phyloP scores from a whole-genome alignment of 2,113 vertebrate genomes.

The Synodontis membranacea region DNA sequence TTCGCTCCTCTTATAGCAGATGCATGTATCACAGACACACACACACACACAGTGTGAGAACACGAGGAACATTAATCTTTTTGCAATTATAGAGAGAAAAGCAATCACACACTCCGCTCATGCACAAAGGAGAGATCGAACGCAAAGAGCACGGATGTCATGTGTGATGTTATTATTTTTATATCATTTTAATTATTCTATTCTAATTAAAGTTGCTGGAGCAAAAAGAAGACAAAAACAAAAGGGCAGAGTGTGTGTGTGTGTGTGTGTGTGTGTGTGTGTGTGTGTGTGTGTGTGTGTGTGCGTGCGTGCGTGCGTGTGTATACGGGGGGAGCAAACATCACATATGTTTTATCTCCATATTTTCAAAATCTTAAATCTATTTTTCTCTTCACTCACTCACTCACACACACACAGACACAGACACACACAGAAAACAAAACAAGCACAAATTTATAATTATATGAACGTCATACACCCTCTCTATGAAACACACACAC shows the following conservation, averaged over 20 bases:
- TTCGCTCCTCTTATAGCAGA: constrained; percentile 82
- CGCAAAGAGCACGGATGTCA: background rate
- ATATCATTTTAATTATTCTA: constrained; percentile 30
- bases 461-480: background rate
- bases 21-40: constrained; percentile 84
- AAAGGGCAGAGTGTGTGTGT: background rate
- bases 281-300: background rate
- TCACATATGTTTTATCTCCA: background rate
- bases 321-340: background rate
- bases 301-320: background rate
- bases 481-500: background rate
- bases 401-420: constrained; percentile 2
- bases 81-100: constrained; percentile 68
- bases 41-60: constrained; percentile 62
- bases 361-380: background rate
- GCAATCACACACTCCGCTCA: constrained; percentile 60
- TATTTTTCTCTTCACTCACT: background rate
- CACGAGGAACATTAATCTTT: constrained; percentile 68
- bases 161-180: constrained; percentile 29
- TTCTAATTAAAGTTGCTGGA: constrained; percentile 31
- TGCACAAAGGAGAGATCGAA: constrained; percentile 55
- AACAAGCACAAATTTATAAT: background rate
- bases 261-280: background rate
- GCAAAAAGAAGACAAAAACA: background rate
- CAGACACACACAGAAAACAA: background rate